A percentile compares a stretch with the other conserved stretches of the same genome.
Evolutionary conservation across 2,888 invertebrate genomes (phyloP).

Genomic region (Slavum lentiscoides): DNA sequence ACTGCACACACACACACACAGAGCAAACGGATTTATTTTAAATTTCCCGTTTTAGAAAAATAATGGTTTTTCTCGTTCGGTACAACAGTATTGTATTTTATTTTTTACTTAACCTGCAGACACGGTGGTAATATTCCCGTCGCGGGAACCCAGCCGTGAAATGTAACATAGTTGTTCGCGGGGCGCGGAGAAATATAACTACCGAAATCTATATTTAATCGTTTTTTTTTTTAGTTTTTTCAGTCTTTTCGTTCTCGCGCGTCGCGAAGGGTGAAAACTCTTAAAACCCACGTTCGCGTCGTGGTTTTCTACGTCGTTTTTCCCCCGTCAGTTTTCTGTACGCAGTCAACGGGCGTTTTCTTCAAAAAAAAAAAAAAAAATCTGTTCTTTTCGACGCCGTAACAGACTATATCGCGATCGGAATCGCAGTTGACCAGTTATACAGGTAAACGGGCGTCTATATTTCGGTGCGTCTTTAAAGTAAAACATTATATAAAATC

Average conservation of each 20-base stretch:
- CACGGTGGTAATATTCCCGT: slow-evolving; percentile 15
- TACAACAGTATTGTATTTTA: too few species aligned
- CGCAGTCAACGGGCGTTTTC: background rate
- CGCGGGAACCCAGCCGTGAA: slow-evolving; percentile 6
- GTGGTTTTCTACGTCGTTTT: background rate
- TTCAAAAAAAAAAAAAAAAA: background rate
- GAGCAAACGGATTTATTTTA: background rate
- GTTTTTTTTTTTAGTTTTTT: slow-evolving; percentile 12
- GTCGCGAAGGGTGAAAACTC: background rate
- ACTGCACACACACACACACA: too few species aligned
- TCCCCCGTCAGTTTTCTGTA: background rate
- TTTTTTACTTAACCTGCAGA: slow-evolving; percentile 6
- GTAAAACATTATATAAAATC: background rate
- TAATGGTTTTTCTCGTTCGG: too few species aligned
- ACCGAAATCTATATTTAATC: slow-evolving; percentile 50
- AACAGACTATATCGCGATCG: background rate
- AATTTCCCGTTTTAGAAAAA: background rate
- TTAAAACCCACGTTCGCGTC: background rate
- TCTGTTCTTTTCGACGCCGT: background rate
- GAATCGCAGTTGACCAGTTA: background rate
- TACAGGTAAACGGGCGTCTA: too few species aligned
- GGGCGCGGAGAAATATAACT: background rate
- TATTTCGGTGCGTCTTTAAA: too few species aligned
- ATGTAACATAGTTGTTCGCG: background rate
- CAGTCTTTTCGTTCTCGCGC: background rate